Conservation (phyloP, 2,888 invertebrate species). For the Tachina grossa region DNA sequence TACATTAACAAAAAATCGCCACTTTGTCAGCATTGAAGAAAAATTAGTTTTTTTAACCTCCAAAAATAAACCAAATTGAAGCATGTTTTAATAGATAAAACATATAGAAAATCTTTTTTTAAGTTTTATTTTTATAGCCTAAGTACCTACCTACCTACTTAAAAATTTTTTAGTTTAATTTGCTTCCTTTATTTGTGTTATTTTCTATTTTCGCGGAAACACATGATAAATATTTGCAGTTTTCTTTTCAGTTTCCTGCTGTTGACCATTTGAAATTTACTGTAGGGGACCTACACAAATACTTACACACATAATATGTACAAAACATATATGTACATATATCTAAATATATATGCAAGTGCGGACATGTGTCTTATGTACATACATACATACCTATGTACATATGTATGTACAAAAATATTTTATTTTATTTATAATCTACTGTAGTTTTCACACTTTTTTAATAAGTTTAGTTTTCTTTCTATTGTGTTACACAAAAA, state of each 20-base stretch:
- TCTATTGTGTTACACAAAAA: slow-evolving; percentile 32
- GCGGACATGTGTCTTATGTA: no score
- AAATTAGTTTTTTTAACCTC: slow-evolving; percentile 50
- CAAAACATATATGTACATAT: not conserved
- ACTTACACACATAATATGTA: not conserved
- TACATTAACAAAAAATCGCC: slow-evolving; percentile 15
- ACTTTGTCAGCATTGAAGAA: slow-evolving; percentile 11
- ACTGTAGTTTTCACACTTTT: slow-evolving; percentile 19
- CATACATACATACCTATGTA: not conserved
- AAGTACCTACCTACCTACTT: no score
- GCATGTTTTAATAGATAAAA: slow-evolving; percentile 40
- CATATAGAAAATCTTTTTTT: not conserved
- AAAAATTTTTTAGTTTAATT: not conserved
- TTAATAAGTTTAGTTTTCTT: not conserved
- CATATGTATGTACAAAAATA: not conserved
- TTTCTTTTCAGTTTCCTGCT: not conserved
- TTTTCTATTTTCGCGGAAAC: slow-evolving; percentile 5
- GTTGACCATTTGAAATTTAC: not conserved
- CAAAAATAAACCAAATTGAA: slow-evolving; percentile 37
- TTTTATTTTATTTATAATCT: not conserved
- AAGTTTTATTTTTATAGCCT: slow-evolving; percentile 7
- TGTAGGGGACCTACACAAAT: not conserved
- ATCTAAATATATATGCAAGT: no score
- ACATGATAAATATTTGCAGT: slow-evolving; percentile 45
- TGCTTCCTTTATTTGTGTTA: not conserved